A percentile compares a stretch with the other conserved stretches of the same genome.
Conservation (phyloP, 2,797 vertebrate species). For the Emys orbicularis region DNA sequence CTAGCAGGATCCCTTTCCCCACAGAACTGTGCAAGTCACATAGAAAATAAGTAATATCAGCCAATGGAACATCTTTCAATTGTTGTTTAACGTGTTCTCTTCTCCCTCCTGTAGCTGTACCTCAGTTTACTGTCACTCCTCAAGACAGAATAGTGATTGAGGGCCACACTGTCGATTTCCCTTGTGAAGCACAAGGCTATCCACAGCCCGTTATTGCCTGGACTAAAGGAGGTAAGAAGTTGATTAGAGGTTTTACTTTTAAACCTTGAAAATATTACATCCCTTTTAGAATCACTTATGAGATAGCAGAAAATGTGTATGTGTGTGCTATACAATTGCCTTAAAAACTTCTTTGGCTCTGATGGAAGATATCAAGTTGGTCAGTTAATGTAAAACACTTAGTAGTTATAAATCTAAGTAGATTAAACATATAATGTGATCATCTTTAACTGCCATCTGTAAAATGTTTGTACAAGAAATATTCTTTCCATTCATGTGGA, state of each 20-base stretch:
- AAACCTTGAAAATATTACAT: background rate
- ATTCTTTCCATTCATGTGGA: background rate
- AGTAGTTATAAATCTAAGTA: background rate
- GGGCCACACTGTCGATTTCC: constrained; percentile 94
- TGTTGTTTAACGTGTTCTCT: background rate
- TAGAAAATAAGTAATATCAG: background rate
- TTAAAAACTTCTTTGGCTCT: background rate
- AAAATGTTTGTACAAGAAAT: background rate
- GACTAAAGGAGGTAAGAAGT: constrained; percentile 91
- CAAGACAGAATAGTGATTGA: constrained; percentile 93
- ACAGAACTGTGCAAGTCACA: background rate
- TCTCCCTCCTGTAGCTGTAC: constrained; percentile 83
- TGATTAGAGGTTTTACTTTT: background rate
- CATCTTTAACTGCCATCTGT: background rate
- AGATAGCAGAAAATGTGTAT: background rate
- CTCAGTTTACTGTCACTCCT: constrained; percentile 93
- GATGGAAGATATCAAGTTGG: background rate
- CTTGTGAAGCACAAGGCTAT: constrained; percentile 93
- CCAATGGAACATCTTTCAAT: background rate
- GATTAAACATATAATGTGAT: background rate
- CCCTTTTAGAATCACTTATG: background rate
- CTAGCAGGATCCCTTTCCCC: background rate
- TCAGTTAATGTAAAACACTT: background rate
- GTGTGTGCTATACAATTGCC: background rate
- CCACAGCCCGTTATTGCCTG: constrained; percentile 95